These are phyloP conservation scores for Microplitis mediator DNA, from an alignment of 1,140 invertebrate species.

Conservation along the genomic window DNA sequence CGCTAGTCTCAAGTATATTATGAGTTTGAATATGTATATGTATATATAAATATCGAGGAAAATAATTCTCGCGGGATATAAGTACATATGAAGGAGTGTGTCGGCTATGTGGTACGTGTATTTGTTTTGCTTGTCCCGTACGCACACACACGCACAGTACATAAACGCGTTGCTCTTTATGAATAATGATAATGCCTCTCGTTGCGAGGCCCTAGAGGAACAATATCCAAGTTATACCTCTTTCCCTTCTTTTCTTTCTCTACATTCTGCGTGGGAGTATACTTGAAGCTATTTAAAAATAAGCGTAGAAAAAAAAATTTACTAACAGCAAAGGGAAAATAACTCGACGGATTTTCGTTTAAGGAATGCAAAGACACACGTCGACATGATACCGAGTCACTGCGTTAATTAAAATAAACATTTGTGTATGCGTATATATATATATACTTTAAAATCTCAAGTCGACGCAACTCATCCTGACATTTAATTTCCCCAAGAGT, in stretches of 20 bases:
- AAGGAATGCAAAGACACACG: slow-evolving; percentile 1
- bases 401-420: slow-evolving; percentile 26
- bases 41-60: slow-evolving; percentile 9
- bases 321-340: background rate
- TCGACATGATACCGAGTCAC: slow-evolving; percentile 7
- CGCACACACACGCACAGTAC: slow-evolving; percentile 14
- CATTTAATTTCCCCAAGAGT: slow-evolving; percentile 32
- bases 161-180: slow-evolving; percentile 23
- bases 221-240: slow-evolving; percentile 35
- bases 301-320: background rate
- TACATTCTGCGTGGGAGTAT: background rate
- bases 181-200: slow-evolving; percentile 39
- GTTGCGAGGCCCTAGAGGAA: slow-evolving; percentile 27
- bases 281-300: background rate
- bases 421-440: background rate
- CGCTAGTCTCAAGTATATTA: too few relatives aligned
- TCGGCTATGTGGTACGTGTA: background rate
- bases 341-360: background rate
- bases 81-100: slow-evolving; percentile 2
- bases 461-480: slow-evolving; percentile 29
- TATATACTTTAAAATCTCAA: slow-evolving; percentile 21
- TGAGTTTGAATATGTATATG: too few relatives aligned
- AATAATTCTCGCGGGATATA: slow-evolving; percentile 17
- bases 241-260: slow-evolving; percentile 5
- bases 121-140: slow-evolving; percentile 28